Evolutionary conservation across 2,113 vertebrate species (phyloP).

Genomic region (Nyctereutes procyonoides): DNA sequence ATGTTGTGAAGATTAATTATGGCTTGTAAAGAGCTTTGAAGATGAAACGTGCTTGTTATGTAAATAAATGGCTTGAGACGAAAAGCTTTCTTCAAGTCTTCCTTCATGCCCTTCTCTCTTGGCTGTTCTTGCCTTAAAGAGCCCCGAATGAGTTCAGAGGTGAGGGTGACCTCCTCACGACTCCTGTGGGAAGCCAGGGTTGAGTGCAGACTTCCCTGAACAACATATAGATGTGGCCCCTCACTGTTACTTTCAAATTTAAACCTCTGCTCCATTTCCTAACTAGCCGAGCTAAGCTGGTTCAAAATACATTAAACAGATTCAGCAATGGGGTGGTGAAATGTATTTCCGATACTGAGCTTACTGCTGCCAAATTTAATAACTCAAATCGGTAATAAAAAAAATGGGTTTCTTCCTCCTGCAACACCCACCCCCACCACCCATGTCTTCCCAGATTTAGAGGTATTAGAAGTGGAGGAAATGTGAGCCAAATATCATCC

Average conservation of each 20-base stretch:
- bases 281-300: slow-evolving; percentile 60
- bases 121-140: slow-evolving; percentile 44
- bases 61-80: slow-evolving; percentile 75
- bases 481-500: slow-evolving; percentile 38
- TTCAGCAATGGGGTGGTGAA: slow-evolving; percentile 64
- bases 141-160: slow-evolving; percentile 55
- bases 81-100: slow-evolving; percentile 57
- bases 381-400: slow-evolving; percentile 65
- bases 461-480: slow-evolving; percentile 53
- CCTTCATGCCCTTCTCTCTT: not conserved
- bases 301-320: slow-evolving; percentile 77
- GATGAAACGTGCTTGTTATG: slow-evolving; percentile 79
- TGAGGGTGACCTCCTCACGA: slow-evolving; percentile 28
- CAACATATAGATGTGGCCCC: not conserved
- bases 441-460: slow-evolving; percentile 42
- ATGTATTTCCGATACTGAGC: slow-evolving; percentile 65
- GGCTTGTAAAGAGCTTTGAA: slow-evolving; percentile 79
- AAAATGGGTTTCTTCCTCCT: slow-evolving; percentile 26
- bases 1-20: slow-evolving; percentile 81
- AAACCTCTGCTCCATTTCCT: slow-evolving; percentile 61
- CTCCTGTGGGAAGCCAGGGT: slow-evolving; percentile 46
- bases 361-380: slow-evolving; percentile 79
- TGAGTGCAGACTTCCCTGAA: not conserved
- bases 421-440: not conserved
- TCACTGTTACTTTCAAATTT: slow-evolving; percentile 44